These are phyloP conservation scores for Ypsolopha scabrella DNA, from an alignment of 2,888 invertebrate genomes.

Conservation along the genomic window DNA sequence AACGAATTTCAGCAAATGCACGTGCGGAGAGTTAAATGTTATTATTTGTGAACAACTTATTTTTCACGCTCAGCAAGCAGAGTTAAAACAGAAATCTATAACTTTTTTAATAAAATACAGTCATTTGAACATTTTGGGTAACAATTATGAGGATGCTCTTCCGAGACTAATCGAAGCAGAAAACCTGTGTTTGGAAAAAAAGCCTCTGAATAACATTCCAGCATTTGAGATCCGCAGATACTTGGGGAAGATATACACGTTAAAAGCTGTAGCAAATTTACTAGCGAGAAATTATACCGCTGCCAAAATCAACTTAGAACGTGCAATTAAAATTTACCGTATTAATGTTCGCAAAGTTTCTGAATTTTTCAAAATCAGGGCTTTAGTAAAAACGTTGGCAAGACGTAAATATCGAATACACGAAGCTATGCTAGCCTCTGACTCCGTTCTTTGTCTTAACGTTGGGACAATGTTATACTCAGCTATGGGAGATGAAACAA, in stretches of 20 bases:
- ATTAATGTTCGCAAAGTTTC: constrained; percentile 38
- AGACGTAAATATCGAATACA: constrained; percentile 30
- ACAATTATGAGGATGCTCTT: constrained; percentile 30
- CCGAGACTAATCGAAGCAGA: constrained; percentile 42
- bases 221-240: constrained; percentile 30
- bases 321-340: constrained; percentile 35
- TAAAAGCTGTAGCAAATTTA: constrained; percentile 39
- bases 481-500: constrained; percentile 35
- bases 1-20: constrained; percentile 43
- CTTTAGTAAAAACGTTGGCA: constrained; percentile 19
- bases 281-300: constrained; percentile 26
- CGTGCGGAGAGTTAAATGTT: constrained; percentile 47
- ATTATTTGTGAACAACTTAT: constrained; percentile 47
- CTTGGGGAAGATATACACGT: constrained; percentile 42
- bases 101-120: constrained; percentile 40
- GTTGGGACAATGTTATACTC: constrained; percentile 41
- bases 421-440: constrained; percentile 26
- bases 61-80: constrained; percentile 48
- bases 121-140: constrained; percentile 35
- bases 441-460: constrained; percentile 51
- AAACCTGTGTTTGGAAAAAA: constrained; percentile 19
- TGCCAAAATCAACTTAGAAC: constrained; percentile 38
- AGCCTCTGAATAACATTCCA: background rate
- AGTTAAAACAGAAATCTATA: constrained; percentile 40
- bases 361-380: constrained; percentile 28